Evolutionary conservation across 2,797 vertebrate species (phyloP).

Genomic region (Melanotaenia trifasciata): DNA sequence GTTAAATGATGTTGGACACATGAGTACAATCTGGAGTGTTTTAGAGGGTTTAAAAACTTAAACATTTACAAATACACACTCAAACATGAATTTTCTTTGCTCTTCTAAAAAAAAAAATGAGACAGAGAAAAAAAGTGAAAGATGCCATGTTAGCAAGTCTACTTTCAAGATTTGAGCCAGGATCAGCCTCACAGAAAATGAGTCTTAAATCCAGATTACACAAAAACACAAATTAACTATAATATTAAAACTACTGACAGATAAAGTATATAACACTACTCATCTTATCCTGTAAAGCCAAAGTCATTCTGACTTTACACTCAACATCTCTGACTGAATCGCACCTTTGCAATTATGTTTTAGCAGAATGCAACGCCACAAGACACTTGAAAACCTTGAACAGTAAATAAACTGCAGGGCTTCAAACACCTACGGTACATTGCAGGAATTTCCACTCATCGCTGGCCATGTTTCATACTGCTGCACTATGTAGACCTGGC

Average conservation of each 20-base stretch:
- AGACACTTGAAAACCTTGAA: constrained; percentile 22
- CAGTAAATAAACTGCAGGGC: constrained; percentile 23
- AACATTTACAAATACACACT: background rate
- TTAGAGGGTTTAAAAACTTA: too few species aligned
- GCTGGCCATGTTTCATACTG: constrained; percentile 49
- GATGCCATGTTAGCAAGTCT: background rate
- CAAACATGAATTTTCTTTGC: background rate
- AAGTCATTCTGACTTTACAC: background rate
- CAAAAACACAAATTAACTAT: too few species aligned
- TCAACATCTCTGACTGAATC: background rate
- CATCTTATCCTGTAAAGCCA: background rate
- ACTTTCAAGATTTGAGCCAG: background rate
- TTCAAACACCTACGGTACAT: constrained; percentile 45
- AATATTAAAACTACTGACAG: too few species aligned
- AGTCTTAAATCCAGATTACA: too few species aligned
- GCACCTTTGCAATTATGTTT: background rate
- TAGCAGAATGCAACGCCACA: constrained; percentile 11
- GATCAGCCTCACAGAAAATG: background rate
- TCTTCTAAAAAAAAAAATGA: background rate
- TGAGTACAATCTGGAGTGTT: too few species aligned
- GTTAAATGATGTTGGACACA: background rate
- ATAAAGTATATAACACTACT: background rate
- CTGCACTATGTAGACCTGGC: constrained; percentile 59
- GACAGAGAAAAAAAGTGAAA: too few species aligned
- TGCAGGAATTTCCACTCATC: constrained; percentile 56